Base-by-base conservation (phyloP, 2,888 invertebrate species). In the Pristionchus japonicus region DNA sequence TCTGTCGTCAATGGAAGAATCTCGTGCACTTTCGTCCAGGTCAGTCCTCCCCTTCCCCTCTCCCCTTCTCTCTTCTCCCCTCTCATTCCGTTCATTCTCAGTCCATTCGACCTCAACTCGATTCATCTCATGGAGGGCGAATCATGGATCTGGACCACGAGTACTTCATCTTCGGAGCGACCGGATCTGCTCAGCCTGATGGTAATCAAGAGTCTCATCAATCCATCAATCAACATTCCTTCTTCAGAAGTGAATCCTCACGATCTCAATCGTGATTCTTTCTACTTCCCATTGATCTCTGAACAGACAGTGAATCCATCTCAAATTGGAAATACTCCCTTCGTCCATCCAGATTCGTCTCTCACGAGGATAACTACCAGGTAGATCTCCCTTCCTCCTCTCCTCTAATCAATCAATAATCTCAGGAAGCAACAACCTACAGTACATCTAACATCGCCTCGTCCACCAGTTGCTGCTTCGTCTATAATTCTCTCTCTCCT, bases 111-210 rank as follows among this genome's bases (percentile, higher is more conserved):
- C 86, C 86, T 47, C 86, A 86, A 74, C 13, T 86, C 49, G 47
- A 47, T 57, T 82, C 89, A 23, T 83, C 89, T 64, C 91, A 91
- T 70, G 87, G 88, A 82, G 93, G 92, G 3, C 80, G 91, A 23
- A 90, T 94, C 47, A 92, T 92, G 92, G 90, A 91, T 88, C 86
- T 93, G 61, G 91, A 93, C 88, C 83, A 89, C 40, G 90, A 91
- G 13, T 93, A 91, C 86, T 94, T 89, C 89, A 88, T 93, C 64
- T 91, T 93, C 90, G 93, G 92, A 20, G 93, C 93, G 3, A 93
- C 93, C 34, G 93, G 93, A 82, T 90, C 91, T 3, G 92, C 93
- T 77, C 93, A 94, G 84, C 93, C 93, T 4, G 93, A 93, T 90
- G 93, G 93, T 93, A 80, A n/a, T n/a, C n/a, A n/a, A n/a, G n/a